Percentiles rank a stretch among this genome's conserved stretches.
phyloP scores from a whole-genome alignment of 1,140 invertebrate species.

The Drosophila teissieri region DNA sequence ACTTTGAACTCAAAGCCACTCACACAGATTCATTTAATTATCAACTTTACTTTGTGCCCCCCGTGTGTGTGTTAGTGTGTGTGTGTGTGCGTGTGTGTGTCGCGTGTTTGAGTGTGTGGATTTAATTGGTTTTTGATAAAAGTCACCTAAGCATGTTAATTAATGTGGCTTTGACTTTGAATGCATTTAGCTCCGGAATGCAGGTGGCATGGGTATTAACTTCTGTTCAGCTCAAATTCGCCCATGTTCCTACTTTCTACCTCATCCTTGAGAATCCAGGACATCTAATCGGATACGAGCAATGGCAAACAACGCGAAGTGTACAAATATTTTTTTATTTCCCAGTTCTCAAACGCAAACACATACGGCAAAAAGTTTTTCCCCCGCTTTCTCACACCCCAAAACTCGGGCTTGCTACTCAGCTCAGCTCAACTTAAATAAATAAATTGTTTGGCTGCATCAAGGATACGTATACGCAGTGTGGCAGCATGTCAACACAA shows the following conservation, averaged over 20 bases:
- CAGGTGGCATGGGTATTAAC: constrained; percentile 15
- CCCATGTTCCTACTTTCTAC: neutral
- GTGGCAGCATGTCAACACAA: constrained; percentile 66
- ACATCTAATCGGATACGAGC: constrained; percentile 16
- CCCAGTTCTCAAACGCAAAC: constrained; percentile 28
- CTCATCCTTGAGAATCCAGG: neutral
- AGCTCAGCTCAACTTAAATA: constrained; percentile 54
- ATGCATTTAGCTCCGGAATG: constrained; percentile 49
- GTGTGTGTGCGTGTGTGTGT: constrained; percentile 22
- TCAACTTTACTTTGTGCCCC: constrained; percentile 55
- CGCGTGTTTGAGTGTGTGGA: constrained; percentile 27
- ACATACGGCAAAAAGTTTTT: constrained; percentile 40
- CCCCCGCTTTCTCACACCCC: constrained; percentile 1
- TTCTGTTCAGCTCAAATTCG: constrained; percentile 4
- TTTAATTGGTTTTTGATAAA: constrained; percentile 83
- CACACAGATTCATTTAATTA: constrained; percentile 58
- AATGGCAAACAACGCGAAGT: constrained; percentile 34
- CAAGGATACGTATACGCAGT: constrained; percentile 56
- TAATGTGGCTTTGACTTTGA: constrained; percentile 70
- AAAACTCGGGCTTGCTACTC: constrained; percentile 9
- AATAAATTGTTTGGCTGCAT: constrained; percentile 62
- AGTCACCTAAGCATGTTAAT: constrained; percentile 81
- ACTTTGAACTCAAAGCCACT: constrained; percentile 71
- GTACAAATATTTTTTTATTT: constrained; percentile 50
- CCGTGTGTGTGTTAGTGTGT: too few relatives aligned